Evolutionary conservation across 2,797 vertebrate genomes (phyloP), one percentile per base, ranked within the genome.

Genomic region (Mormyrus proboscirostris): DNA sequence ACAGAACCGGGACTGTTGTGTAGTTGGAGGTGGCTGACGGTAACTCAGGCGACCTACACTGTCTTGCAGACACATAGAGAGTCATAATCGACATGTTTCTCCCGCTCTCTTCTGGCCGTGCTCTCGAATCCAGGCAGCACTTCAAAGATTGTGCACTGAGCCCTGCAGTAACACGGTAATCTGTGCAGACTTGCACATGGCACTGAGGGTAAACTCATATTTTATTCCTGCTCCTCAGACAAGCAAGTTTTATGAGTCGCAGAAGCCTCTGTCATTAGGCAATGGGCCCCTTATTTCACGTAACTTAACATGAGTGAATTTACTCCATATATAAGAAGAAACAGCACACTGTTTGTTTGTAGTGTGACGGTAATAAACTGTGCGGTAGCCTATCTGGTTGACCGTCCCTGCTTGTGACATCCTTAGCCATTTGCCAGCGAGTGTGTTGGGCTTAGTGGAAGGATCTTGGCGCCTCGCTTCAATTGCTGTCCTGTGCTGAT

Each of bases 11-110:
- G 88, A 90, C 93, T 92, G 87, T 86, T 91, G 89, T 90, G 69
- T 82, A 12, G 90, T 92, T 92, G 93, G 94, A 94, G 90, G 93
- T 94, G 90, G 92, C 95, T 92, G 50, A 88, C 92, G 93, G 93
- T 92, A 38, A 91, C 91, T 92, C 91, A 89, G 76, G 91, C 93
- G 90, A 91, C 92, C 4, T 88, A 89, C 82, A 83, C 90, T 90
- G 88, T 88, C 47, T 82, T 57, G 87, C 92, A 95, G 94, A 93
- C 89, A 92, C 22, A 16, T n/a, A 12, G 65, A 47, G 91, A 90
- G 92, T 91, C 89, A 73, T 62, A 89, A 93, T 92, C 90, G 91
- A 88, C 69, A n/a, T 59, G 12, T 88, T 89, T 90, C 87, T 90
- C 38, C 51, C 10, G 7, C 91, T 69, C 91, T 91, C 90, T 89